Evolutionary conservation across 2,888 invertebrate species (phyloP), one percentile per base, ranked within the genome.

Genomic region (Axea sp.): DNA sequence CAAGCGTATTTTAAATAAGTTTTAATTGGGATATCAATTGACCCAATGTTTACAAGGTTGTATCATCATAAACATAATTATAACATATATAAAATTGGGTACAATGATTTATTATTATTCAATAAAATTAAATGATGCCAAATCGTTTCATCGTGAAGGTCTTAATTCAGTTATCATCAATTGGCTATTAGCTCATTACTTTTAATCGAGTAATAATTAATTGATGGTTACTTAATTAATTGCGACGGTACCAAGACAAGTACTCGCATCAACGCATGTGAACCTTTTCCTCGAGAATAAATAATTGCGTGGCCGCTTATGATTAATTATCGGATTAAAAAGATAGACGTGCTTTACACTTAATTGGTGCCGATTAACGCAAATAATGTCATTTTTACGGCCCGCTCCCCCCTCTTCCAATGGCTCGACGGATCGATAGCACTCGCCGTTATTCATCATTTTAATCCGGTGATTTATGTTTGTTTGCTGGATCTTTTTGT

Each of bases 131-230:
- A n/a, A n/a, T n/a, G n/a, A n/a, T n/a, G n/a, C n/a, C n/a, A n/a
- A n/a, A n/a, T n/a, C n/a, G n/a, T n/a, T n/a, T n/a, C n/a, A n/a
- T n/a, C n/a, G n/a, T n/a, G n/a, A n/a, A n/a, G n/a, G n/a, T n/a
- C n/a, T 28, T 55, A 55, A 55, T 55, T 11, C 15, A 28, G 41
- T 57, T 57, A 57, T 49, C 39, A 47, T 43, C 39, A 33, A 51
- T 51, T 6, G 39, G 5, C 64, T 0, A 51, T 64, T 41, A 47
- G 9, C 47, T 55, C 37, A 47, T 67, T 55, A 57, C 24, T 57
- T 57, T 55, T 49, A 49, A 39, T 57, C 41, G 31, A 26, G 31
- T 67, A 57, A 57, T 41, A 37, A 49, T 57, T 57, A 67, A 67
- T 49, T 47, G 57, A 39, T n/a, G 39, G 39, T 57, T 30, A 15